Conservation (phyloP, 1,140 invertebrate genomes). For the Tetramorium parvispinum region DNA sequence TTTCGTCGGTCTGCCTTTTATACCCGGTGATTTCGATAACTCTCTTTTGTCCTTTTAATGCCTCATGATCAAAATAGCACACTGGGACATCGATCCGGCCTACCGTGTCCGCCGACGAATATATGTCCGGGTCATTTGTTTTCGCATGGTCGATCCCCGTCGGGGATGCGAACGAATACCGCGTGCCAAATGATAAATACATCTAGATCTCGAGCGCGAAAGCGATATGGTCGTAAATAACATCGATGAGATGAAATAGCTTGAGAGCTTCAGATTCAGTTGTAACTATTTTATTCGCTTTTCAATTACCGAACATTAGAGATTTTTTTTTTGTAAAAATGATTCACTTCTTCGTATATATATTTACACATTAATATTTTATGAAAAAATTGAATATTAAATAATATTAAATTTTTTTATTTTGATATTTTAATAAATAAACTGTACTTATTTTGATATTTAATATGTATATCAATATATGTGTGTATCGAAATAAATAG, state of each 20-base stretch:
- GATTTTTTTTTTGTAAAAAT: background rate
- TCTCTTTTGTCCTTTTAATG: conserved; percentile 40
- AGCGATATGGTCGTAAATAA: conserved; percentile 12
- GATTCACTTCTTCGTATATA: background rate
- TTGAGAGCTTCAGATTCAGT: background rate
- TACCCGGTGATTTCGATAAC: conserved; percentile 43
- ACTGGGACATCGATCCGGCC: background rate
- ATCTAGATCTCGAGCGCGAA: conserved; percentile 33
- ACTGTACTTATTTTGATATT: background rate
- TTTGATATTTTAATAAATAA: background rate
- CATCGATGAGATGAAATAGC: background rate
- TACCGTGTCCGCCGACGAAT: background rate
- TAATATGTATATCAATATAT: background rate
- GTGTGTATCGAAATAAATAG: background rate
- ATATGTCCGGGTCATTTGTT: conserved; percentile 47
- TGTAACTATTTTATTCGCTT: background rate
- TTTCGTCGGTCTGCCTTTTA: conserved; percentile 39
- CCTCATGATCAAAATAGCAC: conserved; percentile 38
- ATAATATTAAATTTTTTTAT: background rate
- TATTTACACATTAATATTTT: background rate
- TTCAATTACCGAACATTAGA: background rate
- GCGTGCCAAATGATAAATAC: conserved; percentile 53
- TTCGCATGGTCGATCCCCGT: conserved; percentile 13
- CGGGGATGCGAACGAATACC: background rate
- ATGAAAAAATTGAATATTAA: conserved; percentile 2